Base-by-base conservation (phyloP, 2,113 vertebrate genomes). In the Hiodon tergisus region DNA sequence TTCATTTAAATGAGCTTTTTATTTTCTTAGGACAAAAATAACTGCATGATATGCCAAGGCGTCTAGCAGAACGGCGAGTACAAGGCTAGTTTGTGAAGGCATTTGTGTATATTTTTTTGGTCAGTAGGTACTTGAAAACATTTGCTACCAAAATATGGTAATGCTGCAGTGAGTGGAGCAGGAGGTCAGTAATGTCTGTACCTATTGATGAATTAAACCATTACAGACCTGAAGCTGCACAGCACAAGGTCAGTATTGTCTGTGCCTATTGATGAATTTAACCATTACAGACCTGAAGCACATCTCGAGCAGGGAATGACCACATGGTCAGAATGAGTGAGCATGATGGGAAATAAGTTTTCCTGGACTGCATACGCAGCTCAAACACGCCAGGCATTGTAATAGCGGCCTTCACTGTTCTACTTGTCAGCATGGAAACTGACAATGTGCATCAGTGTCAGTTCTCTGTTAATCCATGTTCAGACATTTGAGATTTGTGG, bases 31-130 rank as follows among this genome's bases (percentile, higher is more conserved):
- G 53, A 70, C 13, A 58, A 58, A 53, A 54, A 67, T 71, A 31
- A 55, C 51, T 72, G 68, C 54, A 6, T 50, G 54, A 67, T 65
- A 68, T 61, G 54, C 63, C 65, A 53, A 66, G 67, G 65, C 70
- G 73, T 31, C 31, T 31, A 31, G 31, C 31, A 31, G 31, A 31
- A 31, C 31, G 6, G 71, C 76, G 58, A 75, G 57, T 58, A 74
- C 71, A 55, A 78, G 63, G 67, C 75, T 78, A 53, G 53, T 77
- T 74, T 78, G 71, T 69, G 62, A 75, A 69, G 77, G 72, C 66
- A 75, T 16, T 13, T 79, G 72, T 51, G 46, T 67, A 71, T 66
- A 68, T 46, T 78, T 67, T 10, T 67, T 61, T 10, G 68, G 17
- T 72, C 57, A 55, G 7, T 51, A 53, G 6, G 11, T 51, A 53